These are phyloP conservation scores for Puntigrus tetrazona DNA, from an alignment of 2,113 vertebrate species.

Conservation along the genomic window DNA sequence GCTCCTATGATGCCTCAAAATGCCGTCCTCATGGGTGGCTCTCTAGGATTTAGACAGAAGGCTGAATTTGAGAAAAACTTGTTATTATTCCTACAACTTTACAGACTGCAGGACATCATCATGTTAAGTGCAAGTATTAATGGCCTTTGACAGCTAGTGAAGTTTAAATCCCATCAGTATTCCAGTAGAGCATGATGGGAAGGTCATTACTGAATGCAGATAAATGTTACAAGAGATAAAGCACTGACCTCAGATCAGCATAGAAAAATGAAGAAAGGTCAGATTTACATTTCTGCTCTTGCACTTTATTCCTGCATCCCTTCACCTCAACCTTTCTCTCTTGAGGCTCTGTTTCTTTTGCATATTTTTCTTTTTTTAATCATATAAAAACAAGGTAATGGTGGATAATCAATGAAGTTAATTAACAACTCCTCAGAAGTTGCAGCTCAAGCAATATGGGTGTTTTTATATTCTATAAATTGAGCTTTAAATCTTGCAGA, in stretches of 20 bases:
- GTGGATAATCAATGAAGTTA: neutral
- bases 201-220: slow-evolving; percentile 56
- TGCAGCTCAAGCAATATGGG: neutral
- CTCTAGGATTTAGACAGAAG: neutral
- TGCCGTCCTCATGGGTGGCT: neutral
- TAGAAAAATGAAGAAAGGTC: slow-evolving; percentile 54
- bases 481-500: neutral
- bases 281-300: slow-evolving; percentile 54
- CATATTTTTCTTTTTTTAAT: neutral
- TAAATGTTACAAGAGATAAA: slow-evolving; percentile 52
- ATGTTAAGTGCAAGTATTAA: slow-evolving; percentile 39
- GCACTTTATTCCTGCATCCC: neutral
- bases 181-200: slow-evolving; percentile 51
- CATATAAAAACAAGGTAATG: neutral
- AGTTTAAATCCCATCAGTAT: slow-evolving; percentile 49
- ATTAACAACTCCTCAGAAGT: neutral
- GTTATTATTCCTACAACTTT: slow-evolving; percentile 7
- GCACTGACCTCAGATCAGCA: slow-evolving; percentile 47
- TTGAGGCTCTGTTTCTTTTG: neutral
- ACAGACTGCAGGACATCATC: slow-evolving; percentile 29
- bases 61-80: neutral
- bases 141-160: slow-evolving; percentile 47
- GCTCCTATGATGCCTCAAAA: neutral
- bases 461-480: neutral
- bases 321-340: slow-evolving; percentile 12